phyloP scores from a whole-genome alignment of 2,888 invertebrate genomes.

The Griposia aprilina region DNA sequence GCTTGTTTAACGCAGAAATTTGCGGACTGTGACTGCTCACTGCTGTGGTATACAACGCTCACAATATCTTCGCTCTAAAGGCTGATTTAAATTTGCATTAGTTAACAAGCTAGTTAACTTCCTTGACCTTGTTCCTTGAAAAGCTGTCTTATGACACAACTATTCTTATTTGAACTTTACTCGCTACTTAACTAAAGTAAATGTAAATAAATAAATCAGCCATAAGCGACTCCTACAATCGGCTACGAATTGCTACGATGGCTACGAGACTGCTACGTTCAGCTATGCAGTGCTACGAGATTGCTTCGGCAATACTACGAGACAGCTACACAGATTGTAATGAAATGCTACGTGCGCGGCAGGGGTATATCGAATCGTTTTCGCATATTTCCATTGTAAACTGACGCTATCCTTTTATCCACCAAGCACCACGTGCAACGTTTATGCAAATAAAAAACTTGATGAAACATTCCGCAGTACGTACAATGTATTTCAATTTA shows the following conservation, averaged over 20 bases:
- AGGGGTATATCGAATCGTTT: background rate
- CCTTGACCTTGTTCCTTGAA: background rate
- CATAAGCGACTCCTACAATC: too few species aligned
- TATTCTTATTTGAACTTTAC: background rate
- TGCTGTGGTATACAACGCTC: background rate
- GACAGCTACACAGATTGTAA: background rate
- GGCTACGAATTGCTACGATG: background rate
- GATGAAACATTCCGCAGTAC: background rate
- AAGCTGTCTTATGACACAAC: background rate
- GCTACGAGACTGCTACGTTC: too few species aligned
- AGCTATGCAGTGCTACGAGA: background rate
- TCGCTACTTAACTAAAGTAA: too few species aligned
- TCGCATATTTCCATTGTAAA: background rate
- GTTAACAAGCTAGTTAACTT: background rate
- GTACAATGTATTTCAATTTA: constrained; percentile 4
- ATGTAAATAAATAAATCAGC: too few species aligned
- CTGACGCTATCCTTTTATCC: background rate
- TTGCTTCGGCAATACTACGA: background rate
- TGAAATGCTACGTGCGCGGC: background rate
- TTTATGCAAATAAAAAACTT: background rate
- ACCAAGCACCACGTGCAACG: background rate
- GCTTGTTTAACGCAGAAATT: background rate
- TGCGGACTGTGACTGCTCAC: background rate
- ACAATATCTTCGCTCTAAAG: background rate
- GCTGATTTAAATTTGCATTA: background rate